Conservation (phyloP, 2,113 vertebrate species). For the Speoplatyrhinus poulsoni region DNA sequence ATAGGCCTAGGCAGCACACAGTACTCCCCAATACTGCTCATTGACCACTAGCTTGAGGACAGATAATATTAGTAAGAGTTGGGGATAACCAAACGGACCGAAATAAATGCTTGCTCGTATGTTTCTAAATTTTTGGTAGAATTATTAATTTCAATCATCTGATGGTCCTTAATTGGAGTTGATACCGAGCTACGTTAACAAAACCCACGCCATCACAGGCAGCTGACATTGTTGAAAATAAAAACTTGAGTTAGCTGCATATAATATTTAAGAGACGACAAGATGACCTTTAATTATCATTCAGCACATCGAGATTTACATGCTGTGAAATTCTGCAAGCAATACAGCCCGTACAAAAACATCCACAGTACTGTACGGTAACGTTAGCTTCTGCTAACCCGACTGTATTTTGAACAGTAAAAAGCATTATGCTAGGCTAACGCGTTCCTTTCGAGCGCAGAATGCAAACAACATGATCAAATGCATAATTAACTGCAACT, state of each 20-base stretch:
- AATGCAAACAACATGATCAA: no score
- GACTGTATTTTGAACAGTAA: background rate
- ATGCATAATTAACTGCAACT: slow-evolving; percentile 24
- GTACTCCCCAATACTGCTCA: background rate
- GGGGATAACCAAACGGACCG: no score
- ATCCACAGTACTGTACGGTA: background rate
- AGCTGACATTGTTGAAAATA: background rate
- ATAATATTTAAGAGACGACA: slow-evolving; percentile 25
- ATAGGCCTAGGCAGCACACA: background rate
- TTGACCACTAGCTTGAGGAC: background rate
- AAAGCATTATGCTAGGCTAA: background rate
- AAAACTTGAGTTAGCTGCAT: slow-evolving; percentile 40
- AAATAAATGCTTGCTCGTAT: no score
- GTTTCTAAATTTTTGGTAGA: no score
- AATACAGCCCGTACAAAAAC: background rate
- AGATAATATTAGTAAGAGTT: no score
- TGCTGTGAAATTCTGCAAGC: background rate
- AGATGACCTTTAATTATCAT: slow-evolving; percentile 6
- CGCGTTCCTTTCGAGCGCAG: background rate
- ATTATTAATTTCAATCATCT: no score
- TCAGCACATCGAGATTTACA: no score
- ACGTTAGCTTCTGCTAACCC: slow-evolving; percentile 41
- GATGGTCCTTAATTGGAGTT: no score
- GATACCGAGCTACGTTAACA: no score
- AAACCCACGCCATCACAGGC: no score